Evolutionary conservation across 2,888 invertebrate genomes (phyloP).

Genomic region (Andrena praecox): DNA sequence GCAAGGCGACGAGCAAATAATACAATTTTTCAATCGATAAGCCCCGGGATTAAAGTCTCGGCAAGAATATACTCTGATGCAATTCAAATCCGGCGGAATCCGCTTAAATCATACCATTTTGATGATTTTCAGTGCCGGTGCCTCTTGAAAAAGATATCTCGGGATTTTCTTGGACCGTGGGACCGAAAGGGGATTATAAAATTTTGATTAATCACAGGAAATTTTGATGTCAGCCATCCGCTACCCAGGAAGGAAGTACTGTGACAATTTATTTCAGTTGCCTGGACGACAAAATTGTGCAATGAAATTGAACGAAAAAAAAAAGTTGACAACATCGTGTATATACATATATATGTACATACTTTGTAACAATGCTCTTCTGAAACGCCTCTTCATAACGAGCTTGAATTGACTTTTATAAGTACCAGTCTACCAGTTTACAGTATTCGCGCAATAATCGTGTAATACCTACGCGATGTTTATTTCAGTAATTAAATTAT

Average conservation of each 20-base stretch:
- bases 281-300: slow-evolving; percentile 48
- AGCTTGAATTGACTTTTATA: neutral
- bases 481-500: neutral
- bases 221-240: slow-evolving; percentile 68
- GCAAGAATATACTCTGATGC: neutral
- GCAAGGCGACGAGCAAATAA: slow-evolving; percentile 64
- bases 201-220: slow-evolving; percentile 62
- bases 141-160: slow-evolving; percentile 36
- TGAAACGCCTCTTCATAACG: neutral
- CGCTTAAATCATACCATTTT: slow-evolving; percentile 56
- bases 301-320: slow-evolving; percentile 22
- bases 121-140: slow-evolving; percentile 4
- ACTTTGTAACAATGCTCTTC: neutral
- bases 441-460: neutral
- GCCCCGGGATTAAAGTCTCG: neutral
- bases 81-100: neutral
- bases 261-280: slow-evolving; percentile 59
- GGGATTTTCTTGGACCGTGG: slow-evolving; percentile 33
- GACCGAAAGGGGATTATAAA: slow-evolving; percentile 41
- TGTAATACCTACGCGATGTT: neutral
- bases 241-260: slow-evolving; percentile 48
- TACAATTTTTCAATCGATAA: neutral
- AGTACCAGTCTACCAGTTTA: neutral
- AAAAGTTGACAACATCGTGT: slow-evolving; percentile 16
- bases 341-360: neutral